Evolutionary conservation across 1,140 invertebrate genomes (phyloP).

Genomic region (Camponotus pennsylvanicus): DNA sequence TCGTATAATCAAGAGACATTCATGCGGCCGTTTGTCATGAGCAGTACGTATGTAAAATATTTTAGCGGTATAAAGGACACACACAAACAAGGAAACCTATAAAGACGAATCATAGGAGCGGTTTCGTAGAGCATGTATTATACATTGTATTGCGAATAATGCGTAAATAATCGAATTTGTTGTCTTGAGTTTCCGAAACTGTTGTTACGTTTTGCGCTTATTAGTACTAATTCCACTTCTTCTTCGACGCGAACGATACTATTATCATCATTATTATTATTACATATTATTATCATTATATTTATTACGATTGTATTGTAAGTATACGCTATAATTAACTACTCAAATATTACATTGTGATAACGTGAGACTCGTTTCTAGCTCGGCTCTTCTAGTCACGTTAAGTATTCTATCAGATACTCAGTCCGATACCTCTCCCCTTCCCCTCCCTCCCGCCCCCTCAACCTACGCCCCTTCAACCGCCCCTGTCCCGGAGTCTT

Average conservation of each 20-base stretch:
- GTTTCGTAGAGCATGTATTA: conserved; percentile 63
- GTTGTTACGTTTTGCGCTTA: conserved; percentile 68
- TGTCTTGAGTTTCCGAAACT: conserved; percentile 61
- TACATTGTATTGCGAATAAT: conserved; percentile 66
- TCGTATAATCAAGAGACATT: conserved; percentile 79
- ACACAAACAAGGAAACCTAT: conserved; percentile 42
- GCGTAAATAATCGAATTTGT: conserved; percentile 70
- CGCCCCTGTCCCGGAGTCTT: too few species aligned
- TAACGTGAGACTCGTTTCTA: conserved; percentile 69
- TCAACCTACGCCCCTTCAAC: too few species aligned
- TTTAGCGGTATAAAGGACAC: conserved; percentile 75
- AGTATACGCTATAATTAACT: conserved; percentile 50
- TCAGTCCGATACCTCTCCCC: conserved; percentile 47
- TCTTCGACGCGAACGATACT: conserved; percentile 7
- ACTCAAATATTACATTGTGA: conserved; percentile 63
- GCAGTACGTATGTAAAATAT: conserved; percentile 67
- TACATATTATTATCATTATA: conserved; percentile 43
- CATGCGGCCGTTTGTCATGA: conserved; percentile 72
- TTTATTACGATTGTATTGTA: conserved; percentile 61
- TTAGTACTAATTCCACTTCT: conserved; percentile 64
- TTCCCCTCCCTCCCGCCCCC: neutral
- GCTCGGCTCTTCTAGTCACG: conserved; percentile 67
- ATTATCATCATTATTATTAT: conserved; percentile 32
- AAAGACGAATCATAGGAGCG: conserved; percentile 58
- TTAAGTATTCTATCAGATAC: conserved; percentile 70